Evolutionary conservation across 2,888 invertebrate genomes (phyloP).

Genomic region (Camponotus fellah): DNA sequence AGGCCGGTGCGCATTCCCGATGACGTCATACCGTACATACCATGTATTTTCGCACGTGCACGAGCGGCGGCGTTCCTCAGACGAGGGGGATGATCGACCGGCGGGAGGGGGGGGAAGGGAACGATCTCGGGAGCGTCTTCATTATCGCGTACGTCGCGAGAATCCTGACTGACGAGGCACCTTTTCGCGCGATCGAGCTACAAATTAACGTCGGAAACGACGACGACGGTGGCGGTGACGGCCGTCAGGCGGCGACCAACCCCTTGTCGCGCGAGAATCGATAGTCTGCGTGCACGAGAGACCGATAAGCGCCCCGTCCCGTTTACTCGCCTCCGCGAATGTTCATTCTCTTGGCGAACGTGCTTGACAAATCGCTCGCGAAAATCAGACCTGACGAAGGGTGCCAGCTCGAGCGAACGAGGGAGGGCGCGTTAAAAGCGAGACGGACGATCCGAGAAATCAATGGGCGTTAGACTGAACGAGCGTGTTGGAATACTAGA

Average conservation of each 20-base stretch:
- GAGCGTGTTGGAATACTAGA: neutral
- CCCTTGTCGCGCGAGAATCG: constrained; percentile 80
- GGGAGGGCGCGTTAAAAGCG: neutral
- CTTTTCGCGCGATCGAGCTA: constrained; percentile 12
- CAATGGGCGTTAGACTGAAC: constrained; percentile 54
- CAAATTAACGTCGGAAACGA: constrained; percentile 31
- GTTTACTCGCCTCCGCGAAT: constrained; percentile 27
- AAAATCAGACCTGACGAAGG: neutral
- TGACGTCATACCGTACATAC: constrained; percentile 42
- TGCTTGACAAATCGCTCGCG: neutral
- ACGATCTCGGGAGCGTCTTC: neutral
- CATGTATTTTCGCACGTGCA: constrained; percentile 52
- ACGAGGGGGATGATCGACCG: constrained; percentile 30
- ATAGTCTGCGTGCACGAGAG: constrained; percentile 83
- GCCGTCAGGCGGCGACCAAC: constrained; percentile 72
- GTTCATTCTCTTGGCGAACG: neutral
- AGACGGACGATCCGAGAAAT: constrained; percentile 66
- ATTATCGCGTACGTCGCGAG: neutral
- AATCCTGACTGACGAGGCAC: constrained; percentile 15
- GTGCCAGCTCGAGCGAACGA: constrained; percentile 57
- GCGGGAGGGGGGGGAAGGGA: neutral
- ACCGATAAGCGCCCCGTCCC: constrained; percentile 69
- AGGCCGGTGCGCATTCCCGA: constrained; percentile 50
- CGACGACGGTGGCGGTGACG: constrained; percentile 61
- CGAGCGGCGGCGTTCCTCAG: constrained; percentile 16